Evolutionary conservation across 2,113 vertebrate species (phyloP).

Genomic region (Zapus hudsonius): DNA sequence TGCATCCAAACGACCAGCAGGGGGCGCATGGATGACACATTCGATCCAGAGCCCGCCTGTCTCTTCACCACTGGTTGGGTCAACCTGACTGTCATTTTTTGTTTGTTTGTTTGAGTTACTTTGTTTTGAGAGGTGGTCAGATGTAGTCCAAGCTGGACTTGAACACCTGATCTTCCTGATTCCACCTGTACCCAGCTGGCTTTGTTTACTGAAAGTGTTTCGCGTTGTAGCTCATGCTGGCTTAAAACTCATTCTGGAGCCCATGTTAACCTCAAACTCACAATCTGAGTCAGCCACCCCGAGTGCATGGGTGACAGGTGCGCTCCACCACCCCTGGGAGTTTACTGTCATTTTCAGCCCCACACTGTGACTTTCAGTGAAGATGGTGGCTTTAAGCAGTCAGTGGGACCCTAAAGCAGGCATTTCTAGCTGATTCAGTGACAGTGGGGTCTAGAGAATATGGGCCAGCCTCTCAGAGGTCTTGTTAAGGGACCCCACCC

Average conservation of each 20-base stretch:
- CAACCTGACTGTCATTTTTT: too few relatives aligned
- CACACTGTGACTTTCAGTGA: background rate
- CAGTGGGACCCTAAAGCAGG: background rate
- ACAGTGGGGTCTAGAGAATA: background rate
- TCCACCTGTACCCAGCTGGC: background rate
- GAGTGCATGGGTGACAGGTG: background rate
- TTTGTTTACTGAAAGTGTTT: background rate
- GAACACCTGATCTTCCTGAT: background rate
- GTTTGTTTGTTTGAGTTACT: background rate
- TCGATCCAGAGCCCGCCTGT: too few relatives aligned
- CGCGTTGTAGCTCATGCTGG: background rate
- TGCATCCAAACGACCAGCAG: background rate
- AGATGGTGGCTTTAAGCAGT: background rate
- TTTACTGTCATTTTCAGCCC: background rate
- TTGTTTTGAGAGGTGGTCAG: background rate
- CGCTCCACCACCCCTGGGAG: background rate
- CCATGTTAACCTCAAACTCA: background rate
- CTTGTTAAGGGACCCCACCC: background rate
- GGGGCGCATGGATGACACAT: background rate
- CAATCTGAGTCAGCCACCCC: background rate
- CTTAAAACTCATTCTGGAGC: background rate
- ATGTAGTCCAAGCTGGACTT: background rate
- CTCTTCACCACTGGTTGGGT: background rate
- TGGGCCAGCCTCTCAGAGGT: background rate
- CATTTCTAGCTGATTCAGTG: background rate